A percentile compares a stretch with the other conserved stretches of the same genome.
These are phyloP conservation scores for Cisticola juncidis DNA, from an alignment of 2,113 vertebrate genomes.

Conservation along the genomic window DNA sequence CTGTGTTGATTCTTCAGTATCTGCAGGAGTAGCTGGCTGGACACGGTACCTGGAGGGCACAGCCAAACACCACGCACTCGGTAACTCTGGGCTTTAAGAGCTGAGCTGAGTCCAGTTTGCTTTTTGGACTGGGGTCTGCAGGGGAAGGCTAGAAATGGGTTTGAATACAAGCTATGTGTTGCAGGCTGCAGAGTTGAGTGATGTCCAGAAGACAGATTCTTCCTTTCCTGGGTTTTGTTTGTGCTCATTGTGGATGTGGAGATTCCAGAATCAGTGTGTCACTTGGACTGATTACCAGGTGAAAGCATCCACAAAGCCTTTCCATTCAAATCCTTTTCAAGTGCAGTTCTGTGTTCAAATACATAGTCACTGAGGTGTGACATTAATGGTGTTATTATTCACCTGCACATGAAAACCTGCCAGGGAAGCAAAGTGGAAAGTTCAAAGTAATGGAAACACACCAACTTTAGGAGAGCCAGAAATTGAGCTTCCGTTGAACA, in stretches of 20 bases:
- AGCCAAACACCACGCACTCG: fast-evolving
- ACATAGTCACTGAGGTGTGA: background rate
- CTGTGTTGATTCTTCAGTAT: background rate
- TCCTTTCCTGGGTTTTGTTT: background rate
- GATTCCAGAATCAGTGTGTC: background rate
- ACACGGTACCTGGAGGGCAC: background rate
- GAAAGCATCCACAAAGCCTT: background rate
- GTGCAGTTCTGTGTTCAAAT: background rate
- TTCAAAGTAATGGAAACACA: background rate
- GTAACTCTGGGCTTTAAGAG: background rate
- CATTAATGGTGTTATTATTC: background rate
- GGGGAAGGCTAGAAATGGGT: background rate
- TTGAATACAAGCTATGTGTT: background rate
- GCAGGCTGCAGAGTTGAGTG: fast-evolving
- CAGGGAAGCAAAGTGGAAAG: background rate
- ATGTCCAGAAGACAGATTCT: background rate
- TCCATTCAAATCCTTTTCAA: background rate
- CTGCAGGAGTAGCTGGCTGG: background rate
- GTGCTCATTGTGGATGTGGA: background rate
- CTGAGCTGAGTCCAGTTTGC: background rate
- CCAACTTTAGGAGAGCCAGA: background rate
- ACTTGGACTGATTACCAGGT: background rate
- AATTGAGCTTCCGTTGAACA: background rate
- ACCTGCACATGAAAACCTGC: background rate
- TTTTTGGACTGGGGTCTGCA: background rate